Percentiles rank a stretch among this genome's conserved stretches.
These are phyloP conservation scores for Caenorhabditis imperialis DNA, from an alignment of 2,888 invertebrate species.

Conservation along the genomic window DNA sequence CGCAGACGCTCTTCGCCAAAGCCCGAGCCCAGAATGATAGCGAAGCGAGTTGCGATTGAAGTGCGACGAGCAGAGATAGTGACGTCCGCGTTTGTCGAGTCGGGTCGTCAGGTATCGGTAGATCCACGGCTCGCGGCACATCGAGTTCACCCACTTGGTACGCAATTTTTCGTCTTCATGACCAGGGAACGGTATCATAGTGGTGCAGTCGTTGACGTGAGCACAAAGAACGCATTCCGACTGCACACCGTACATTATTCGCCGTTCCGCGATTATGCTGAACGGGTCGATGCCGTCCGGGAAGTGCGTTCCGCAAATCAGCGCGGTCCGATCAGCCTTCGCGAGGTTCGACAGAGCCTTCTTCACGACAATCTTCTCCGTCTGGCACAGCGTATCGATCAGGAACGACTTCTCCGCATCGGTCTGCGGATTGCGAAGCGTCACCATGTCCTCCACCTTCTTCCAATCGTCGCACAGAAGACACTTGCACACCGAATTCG, in stretches of 20 bases:
- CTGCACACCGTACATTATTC: constrained; percentile 43
- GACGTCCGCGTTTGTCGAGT: constrained; percentile 54
- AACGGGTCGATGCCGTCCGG: constrained; percentile 51
- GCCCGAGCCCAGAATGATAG: constrained; percentile 42
- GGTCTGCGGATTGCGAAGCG: constrained; percentile 36
- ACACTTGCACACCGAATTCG: constrained; percentile 57
- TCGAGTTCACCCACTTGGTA: constrained; percentile 58
- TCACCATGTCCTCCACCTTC: constrained; percentile 42
- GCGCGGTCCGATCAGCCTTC: constrained; percentile 11
- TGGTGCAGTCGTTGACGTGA: constrained; percentile 42
- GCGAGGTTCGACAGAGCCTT: constrained; percentile 27
- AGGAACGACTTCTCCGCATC: constrained; percentile 47
- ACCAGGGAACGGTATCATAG: constrained; percentile 60
- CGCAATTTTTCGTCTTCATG: constrained; percentile 35
- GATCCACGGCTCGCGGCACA: constrained; percentile 59
- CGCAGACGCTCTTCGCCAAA: constrained; percentile 25
- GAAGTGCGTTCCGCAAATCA: constrained; percentile 47
- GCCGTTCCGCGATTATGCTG: constrained; percentile 58
- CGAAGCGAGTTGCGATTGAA: constrained; percentile 55
- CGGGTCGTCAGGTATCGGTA: constrained; percentile 46
- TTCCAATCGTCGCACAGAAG: constrained; percentile 62
- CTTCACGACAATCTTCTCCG: constrained; percentile 37
- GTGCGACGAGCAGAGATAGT: constrained; percentile 59
- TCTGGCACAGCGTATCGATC: constrained; percentile 21
- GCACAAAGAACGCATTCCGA: constrained; percentile 59